Evolutionary conservation across 2,888 invertebrate genomes (phyloP).

Genomic region (Aphidoletes aphidimyza): DNA sequence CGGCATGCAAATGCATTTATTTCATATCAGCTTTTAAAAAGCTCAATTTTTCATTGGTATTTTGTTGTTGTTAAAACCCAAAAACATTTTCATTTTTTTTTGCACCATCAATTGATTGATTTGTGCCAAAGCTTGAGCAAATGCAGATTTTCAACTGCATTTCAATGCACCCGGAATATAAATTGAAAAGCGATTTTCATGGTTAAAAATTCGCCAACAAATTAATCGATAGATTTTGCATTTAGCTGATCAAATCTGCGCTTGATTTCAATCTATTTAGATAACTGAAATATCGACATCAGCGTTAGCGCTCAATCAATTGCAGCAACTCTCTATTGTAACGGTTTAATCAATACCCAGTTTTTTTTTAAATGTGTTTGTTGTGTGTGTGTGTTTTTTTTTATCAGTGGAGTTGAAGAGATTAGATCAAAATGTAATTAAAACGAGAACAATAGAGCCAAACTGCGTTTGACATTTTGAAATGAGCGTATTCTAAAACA

Average conservation of each 20-base stretch:
- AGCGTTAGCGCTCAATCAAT: conserved; percentile 18
- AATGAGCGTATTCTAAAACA: too few species aligned
- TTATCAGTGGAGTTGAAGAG: too few species aligned
- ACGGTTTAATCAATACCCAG: background rate
- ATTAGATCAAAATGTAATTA: conserved; percentile 31
- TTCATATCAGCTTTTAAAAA: too few species aligned
- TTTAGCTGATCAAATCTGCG: background rate
- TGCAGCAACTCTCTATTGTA: background rate
- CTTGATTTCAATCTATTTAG: background rate
- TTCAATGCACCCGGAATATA: background rate
- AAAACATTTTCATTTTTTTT: too few species aligned
- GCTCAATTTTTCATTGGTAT: too few species aligned
- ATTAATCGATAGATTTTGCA: background rate
- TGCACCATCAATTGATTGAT: background rate
- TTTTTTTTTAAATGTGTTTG: too few species aligned
- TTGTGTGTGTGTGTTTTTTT: too few species aligned
- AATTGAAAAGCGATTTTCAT: background rate
- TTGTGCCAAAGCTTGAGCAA: background rate
- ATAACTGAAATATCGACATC: background rate
- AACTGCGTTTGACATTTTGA: background rate
- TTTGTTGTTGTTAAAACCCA: too few species aligned
- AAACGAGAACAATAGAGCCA: conserved; percentile 13
- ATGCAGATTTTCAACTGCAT: background rate
- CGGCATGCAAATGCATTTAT: too few species aligned
- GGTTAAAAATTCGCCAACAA: background rate